Conservation (phyloP, 1,140 invertebrate species). For the Eurytemora carolleeae region DNA sequence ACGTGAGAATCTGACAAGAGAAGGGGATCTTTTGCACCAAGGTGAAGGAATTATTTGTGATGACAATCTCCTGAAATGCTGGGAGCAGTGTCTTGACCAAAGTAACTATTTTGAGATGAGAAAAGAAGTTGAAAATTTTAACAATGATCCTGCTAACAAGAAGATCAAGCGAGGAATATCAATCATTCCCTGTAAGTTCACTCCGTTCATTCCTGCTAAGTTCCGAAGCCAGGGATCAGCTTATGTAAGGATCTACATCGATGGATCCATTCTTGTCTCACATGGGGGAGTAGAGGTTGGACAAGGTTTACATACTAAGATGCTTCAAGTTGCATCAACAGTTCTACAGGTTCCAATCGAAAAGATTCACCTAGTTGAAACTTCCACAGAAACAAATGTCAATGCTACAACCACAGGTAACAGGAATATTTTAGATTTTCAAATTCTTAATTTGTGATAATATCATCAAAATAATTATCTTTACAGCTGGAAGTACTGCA, state of each 20-base stretch:
- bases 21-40: constrained; percentile 56
- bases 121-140: no score
- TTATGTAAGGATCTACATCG: constrained; percentile 58
- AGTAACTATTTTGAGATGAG: constrained; percentile 42
- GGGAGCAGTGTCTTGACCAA: constrained; percentile 49
- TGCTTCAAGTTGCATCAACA: constrained; percentile 48
- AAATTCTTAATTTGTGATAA: not conserved
- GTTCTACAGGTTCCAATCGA: constrained; percentile 47
- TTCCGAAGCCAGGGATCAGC: constrained; percentile 74
- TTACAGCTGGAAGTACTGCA: constrained; percentile 71
- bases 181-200: constrained; percentile 72
- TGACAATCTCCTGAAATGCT: constrained; percentile 56
- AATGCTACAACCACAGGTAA: constrained; percentile 82
- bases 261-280: constrained; percentile 70
- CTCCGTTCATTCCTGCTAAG: constrained; percentile 55
- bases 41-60: constrained; percentile 43
- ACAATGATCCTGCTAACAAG: no score
- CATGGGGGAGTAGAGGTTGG: constrained; percentile 91
- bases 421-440: no score
- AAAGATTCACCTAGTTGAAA: constrained; percentile 69
- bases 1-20: constrained; percentile 55
- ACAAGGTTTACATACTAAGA: constrained; percentile 84
- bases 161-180: constrained; percentile 54
- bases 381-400: constrained; percentile 75
- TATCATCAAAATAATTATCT: no score